Evolutionary conservation across 2,888 invertebrate genomes (phyloP), one percentile per base, ranked within the genome.

Genomic region (Atethmia centrago): DNA sequence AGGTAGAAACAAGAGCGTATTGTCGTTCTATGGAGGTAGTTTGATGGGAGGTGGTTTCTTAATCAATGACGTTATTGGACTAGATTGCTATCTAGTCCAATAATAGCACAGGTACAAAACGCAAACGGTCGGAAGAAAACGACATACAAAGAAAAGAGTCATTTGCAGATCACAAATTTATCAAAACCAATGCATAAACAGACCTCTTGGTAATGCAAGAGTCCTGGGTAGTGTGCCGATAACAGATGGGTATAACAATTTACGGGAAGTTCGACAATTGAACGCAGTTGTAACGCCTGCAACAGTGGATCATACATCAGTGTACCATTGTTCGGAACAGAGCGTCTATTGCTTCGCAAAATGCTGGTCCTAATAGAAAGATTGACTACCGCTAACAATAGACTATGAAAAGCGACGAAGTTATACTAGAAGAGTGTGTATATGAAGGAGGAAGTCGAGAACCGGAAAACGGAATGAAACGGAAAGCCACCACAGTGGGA

Each of bases 301-400:
- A 77, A 45, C 42, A 40, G 40, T 31, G 56, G 16, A 56, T 63
- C 36, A 65, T 49, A n/a, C 63, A 66, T 3, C 19, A 42, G 19
- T 31, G 53, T 31, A 25, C 21, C 25, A 55, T 79, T 73, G 55
- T 79, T 74, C 49, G 62, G 51, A 56, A 28, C 14, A 25, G 51
- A 61, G 31, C 51, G 36, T 49, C 58, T 42, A 47, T 72, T 66
- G 63, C 72, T 63, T 63, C n/a, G 56, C 51, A 65, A 72, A 63
- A 63, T 64, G 56, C 19, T 51, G 65, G 10, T 49, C 31, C 9
- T 74, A 80, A 79, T 79, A 74, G 67, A 71, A 80, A 67, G 80
- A 79, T 80, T 80, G 80, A 62, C 61, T 25, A 55, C 61, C 45
- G 28, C 42, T 59, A 40, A 77, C 47, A 77, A 65, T 78, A 64